A percentile compares a stretch with the other conserved stretches of the same genome.
Conservation (phyloP, 2,888 invertebrate genomes). For the Aphrophora alni region DNA sequence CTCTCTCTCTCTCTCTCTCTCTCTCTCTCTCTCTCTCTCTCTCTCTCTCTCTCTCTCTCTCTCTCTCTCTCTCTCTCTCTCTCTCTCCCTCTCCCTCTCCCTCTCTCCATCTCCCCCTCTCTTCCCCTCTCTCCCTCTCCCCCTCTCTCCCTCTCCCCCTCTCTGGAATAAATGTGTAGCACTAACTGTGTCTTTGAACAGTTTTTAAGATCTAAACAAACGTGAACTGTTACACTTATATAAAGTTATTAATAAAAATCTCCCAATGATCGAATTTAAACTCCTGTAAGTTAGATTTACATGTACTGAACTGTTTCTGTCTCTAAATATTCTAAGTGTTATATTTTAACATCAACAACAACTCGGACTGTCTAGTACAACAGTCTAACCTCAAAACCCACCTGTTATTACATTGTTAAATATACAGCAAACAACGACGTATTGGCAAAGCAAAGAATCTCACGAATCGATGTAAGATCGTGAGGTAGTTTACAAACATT, state of each 20-base stretch:
- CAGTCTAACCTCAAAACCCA: background rate
- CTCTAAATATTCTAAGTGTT: too few species aligned
- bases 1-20: slow-evolving; percentile 1
- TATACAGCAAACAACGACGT: background rate
- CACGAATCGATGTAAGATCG: background rate
- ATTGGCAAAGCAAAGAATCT: background rate
- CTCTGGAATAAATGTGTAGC: too few species aligned
- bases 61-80: background rate
- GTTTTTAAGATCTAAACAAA: too few species aligned
- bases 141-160: background rate
- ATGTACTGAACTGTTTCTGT: too few species aligned
- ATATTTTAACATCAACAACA: too few species aligned
- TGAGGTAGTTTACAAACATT: slow-evolving; percentile 1
- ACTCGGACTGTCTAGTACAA: too few species aligned
- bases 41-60: background rate
- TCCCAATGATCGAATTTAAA: too few species aligned
- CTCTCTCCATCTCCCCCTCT: too few species aligned
- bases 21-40: background rate
- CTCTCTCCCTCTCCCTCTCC: background rate
- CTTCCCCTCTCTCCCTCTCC: background rate
- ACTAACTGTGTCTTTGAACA: too few species aligned
- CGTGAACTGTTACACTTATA: too few species aligned
- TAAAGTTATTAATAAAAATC: too few species aligned
- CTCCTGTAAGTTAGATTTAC: too few species aligned
- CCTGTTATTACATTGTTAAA: slow-evolving; percentile 2